These are phyloP conservation scores for Notolabrus celidotus DNA, from an alignment of 2,797 vertebrate species.

Conservation along the genomic window DNA sequence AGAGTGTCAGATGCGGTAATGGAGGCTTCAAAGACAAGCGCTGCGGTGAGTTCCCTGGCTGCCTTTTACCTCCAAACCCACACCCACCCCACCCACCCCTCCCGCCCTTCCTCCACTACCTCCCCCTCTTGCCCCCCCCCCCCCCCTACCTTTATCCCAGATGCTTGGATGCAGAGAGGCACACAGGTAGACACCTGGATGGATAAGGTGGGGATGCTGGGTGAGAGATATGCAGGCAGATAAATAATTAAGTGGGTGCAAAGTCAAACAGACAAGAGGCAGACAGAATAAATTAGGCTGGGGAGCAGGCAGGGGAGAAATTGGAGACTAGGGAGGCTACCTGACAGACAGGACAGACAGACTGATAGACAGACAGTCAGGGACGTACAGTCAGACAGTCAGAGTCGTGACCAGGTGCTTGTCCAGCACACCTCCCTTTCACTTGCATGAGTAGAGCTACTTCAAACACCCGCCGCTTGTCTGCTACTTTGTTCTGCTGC, in stretches of 20 bases:
- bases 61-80: slow-evolving; percentile 65
- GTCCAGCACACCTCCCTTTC: slow-evolving; percentile 57
- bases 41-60: slow-evolving; percentile 87
- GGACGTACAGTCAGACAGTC: slow-evolving; percentile 34
- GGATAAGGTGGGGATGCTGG: slow-evolving; percentile 40
- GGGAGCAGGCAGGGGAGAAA: slow-evolving; percentile 40
- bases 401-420: slow-evolving; percentile 62
- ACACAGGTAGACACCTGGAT: slow-evolving; percentile 52
- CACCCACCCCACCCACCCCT: slow-evolving; percentile 1
- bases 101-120: background rate
- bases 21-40: slow-evolving; percentile 89
- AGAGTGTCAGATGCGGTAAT: slow-evolving; percentile 89
- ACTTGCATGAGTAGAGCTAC: slow-evolving; percentile 71
- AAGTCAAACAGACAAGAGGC: slow-evolving; percentile 55
- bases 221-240: slow-evolving; percentile 44
- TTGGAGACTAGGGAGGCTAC: slow-evolving; percentile 14
- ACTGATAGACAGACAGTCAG: slow-evolving; percentile 8
- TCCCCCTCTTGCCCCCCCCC: slow-evolving; percentile 2
- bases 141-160: slow-evolving; percentile 7
- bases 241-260: slow-evolving; percentile 51
- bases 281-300: slow-evolving; percentile 47
- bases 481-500: too few species aligned
- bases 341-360: slow-evolving; percentile 21
- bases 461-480: slow-evolving; percentile 72
- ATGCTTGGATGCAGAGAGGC: slow-evolving; percentile 40